Base-by-base conservation (phyloP, 2,888 invertebrate genomes). In the Pyrocoelia pectoralis region DNA sequence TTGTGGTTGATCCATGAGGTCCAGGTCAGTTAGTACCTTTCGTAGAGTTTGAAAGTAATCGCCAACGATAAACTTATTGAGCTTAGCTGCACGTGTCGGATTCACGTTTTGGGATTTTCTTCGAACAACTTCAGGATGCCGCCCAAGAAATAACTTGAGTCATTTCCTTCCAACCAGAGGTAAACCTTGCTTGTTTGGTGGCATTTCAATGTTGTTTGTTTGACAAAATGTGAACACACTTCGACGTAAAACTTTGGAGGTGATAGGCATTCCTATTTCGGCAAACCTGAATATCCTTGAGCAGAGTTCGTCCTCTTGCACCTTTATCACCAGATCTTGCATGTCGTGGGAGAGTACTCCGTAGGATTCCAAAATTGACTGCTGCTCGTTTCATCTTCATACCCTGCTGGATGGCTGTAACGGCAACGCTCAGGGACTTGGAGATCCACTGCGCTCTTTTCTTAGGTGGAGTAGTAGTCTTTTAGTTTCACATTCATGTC, bases 81-180 rank as follows among this genome's bases (percentile, higher is more conserved):
- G 29, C 58, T 74, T 72, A 55, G 69, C 68, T 2, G 69, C 70
- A 14, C 72, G 51, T 1, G 66, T 70, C 38, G 61, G 61, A 52
- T 73, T 73, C 57, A 73, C 17, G 6, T 49, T 57, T 52, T 73
- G 72, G 10, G 70, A 64, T 57, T 70, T 70, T 43, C 72, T 46
- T 48, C 50, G 59, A 9, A 65, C 15, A 12, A 73, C 43, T 19
- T 64, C 61, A 15, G 67, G 60, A 52, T 53, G 66, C 58, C 66
- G 62, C 33, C 50, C 33, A 6, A 66, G 60, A 61, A 73, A 72
- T 15, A 65, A 38, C 40, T 65, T 66, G 1, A 70, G 54, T 71
- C 68, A 73, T 52, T 72, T 66, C 33, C 64, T 67, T 14, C 71
- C 68, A 29, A 69, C 66, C 51, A 65, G 8, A 50, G 38, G 5